These are phyloP conservation scores for Meliscaeva auricollis DNA, from an alignment of 2,888 invertebrate genomes.

Conservation along the genomic window DNA sequence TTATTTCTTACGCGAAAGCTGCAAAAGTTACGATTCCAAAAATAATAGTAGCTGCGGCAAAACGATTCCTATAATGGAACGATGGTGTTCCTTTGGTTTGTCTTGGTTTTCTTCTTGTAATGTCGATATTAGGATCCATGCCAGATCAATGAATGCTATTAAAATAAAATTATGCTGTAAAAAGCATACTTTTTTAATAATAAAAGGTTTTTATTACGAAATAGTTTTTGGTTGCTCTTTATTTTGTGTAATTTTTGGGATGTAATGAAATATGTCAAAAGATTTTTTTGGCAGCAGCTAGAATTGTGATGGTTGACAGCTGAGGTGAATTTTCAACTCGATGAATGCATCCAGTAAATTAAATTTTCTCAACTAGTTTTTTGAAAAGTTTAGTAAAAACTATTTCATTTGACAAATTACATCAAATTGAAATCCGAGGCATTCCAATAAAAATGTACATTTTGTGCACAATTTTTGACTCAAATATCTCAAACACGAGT, in stretches of 20 bases:
- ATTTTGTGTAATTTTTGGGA: not conserved
- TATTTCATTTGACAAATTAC: no score
- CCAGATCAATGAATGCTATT: constrained; percentile 32
- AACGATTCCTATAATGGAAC: constrained; percentile 85
- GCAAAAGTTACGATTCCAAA: constrained; percentile 80
- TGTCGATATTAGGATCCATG: constrained; percentile 86
- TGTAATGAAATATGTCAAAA: not conserved
- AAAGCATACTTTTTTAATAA: not conserved
- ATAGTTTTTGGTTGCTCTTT: not conserved
- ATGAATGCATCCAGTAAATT: no score
- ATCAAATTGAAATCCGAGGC: no score
- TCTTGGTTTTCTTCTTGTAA: constrained; percentile 87
- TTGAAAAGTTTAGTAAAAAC: no score
- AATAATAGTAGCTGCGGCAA: constrained; percentile 84
- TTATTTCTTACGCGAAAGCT: constrained; percentile 79
- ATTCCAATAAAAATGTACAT: no score
- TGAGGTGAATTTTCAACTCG: no score
- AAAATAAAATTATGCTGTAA: constrained; percentile 11
- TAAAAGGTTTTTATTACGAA: not conserved
- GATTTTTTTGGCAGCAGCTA: not conserved
- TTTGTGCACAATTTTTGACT: no score
- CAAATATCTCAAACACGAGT: no score
- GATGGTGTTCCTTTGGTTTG: constrained; percentile 88
- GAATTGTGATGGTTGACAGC: no score
- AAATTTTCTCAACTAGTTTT: no score